Evolutionary conservation across 1,140 invertebrate species (phyloP).

Genomic region (Diachasma alloeum): DNA sequence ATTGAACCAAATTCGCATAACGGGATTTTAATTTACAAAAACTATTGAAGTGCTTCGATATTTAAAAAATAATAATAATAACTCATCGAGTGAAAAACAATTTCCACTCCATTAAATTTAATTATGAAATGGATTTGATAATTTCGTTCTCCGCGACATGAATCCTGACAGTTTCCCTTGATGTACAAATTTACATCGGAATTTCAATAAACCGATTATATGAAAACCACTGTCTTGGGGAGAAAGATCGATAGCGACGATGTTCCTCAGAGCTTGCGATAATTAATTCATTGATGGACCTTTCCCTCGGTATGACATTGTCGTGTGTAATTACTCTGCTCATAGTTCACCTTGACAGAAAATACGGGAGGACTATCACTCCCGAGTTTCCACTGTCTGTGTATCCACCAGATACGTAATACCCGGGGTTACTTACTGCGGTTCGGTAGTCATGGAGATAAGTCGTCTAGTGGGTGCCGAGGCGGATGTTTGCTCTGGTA

Average conservation of each 20-base stretch:
- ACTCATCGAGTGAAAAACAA: no score
- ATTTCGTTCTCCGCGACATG: no score
- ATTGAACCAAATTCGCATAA: no score
- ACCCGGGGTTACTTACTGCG: not conserved
- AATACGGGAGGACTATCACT: not conserved
- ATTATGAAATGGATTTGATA: no score
- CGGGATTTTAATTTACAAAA: no score
- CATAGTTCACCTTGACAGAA: constrained; percentile 8
- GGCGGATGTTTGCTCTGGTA: constrained; percentile 26
- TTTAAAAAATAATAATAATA: no score
- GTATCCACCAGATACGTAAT: constrained; percentile 13
- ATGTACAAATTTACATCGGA: no score
- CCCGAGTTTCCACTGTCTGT: not conserved
- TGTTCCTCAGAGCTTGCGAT: not conserved
- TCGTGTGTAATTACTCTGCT: not conserved
- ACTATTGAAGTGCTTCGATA: no score
- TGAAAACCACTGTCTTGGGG: not conserved
- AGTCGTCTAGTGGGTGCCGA: constrained; percentile 1
- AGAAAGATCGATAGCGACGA: not conserved
- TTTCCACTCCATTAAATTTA: no score
- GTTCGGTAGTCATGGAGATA: constrained; percentile 20
- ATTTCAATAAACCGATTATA: not conserved
- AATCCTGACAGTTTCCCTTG: no score
- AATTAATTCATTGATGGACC: not conserved
- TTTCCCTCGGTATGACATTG: not conserved